phyloP scores from a whole-genome alignment of 2,113 vertebrate species.

The Pionites leucogaster region DNA sequence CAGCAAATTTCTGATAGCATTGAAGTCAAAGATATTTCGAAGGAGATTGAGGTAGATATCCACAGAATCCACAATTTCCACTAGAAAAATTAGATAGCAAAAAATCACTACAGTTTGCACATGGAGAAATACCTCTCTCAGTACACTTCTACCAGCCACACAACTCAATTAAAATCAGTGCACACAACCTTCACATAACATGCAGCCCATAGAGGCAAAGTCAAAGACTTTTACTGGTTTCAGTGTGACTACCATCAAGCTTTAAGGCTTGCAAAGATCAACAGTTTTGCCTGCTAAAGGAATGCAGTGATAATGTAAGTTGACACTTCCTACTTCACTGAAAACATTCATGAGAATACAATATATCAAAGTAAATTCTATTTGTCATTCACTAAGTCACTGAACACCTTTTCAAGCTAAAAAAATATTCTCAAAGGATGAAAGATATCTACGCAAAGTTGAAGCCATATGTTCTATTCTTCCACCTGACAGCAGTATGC shows the following conservation, averaged over 20 bases:
- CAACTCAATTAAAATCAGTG: background rate
- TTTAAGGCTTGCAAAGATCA: background rate
- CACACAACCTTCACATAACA: background rate
- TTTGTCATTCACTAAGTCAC: background rate
- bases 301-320: background rate
- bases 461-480: background rate
- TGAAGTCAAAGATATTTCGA: conserved; percentile 93
- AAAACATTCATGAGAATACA: background rate
- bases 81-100: conserved; percentile 69
- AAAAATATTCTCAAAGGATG: background rate
- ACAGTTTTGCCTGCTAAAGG: background rate
- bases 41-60: conserved; percentile 96
- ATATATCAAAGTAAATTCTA: background rate
- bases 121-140: background rate
- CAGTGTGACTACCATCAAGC: background rate
- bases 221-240: background rate
- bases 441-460: background rate
- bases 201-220: background rate
- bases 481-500: background rate
- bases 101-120: background rate
- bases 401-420: background rate
- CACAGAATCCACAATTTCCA: conserved; percentile 97
- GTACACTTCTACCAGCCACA: background rate
- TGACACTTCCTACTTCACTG: background rate
- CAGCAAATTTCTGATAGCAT: conserved; percentile 89